phyloP scores from a whole-genome alignment of 2,888 invertebrate genomes.

The Phoenoteleia sp. region DNA sequence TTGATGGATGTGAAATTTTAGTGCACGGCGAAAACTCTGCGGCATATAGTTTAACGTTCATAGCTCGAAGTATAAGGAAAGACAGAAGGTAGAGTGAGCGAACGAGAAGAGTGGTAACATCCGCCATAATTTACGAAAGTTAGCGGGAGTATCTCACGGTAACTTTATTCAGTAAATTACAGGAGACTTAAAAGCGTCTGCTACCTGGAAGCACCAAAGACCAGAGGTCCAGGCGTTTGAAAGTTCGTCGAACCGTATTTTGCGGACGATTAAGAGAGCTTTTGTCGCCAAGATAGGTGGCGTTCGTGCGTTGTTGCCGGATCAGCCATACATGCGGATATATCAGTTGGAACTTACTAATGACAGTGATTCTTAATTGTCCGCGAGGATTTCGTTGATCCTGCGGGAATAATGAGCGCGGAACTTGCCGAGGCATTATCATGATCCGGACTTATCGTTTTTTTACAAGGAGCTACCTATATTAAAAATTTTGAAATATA shows the following conservation, averaged over 20 bases:
- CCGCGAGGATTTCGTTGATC: slow-evolving; percentile 21
- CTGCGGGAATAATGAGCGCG: slow-evolving; percentile 21
- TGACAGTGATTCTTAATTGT: slow-evolving; percentile 46
- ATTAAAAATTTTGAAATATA: slow-evolving; percentile 1
- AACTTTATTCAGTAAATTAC: slow-evolving; percentile 83
- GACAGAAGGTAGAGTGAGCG: slow-evolving; percentile 51
- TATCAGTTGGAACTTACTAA: slow-evolving; percentile 20
- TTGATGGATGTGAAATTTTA: slow-evolving; percentile 71
- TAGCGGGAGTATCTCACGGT: slow-evolving; percentile 74
- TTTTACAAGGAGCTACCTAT: neutral
- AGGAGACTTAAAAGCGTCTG: slow-evolving; percentile 81
- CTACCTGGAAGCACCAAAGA: slow-evolving; percentile 70
- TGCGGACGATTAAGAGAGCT: slow-evolving; percentile 60
- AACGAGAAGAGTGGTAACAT: slow-evolving; percentile 70
- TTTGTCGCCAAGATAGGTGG: slow-evolving; percentile 47
- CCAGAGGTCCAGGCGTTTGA: slow-evolving; percentile 75
- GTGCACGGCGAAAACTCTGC: slow-evolving; percentile 60
- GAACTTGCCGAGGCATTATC: slow-evolving; percentile 2
- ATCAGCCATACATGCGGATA: slow-evolving; percentile 8
- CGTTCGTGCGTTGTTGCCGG: slow-evolving; percentile 9
- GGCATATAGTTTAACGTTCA: slow-evolving; percentile 60
- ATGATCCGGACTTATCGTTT: too few species aligned
- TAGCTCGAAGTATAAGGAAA: slow-evolving; percentile 71
- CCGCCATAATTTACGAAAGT: slow-evolving; percentile 76
- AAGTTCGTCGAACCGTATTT: slow-evolving; percentile 74